Evolutionary conservation across 2,888 invertebrate genomes (phyloP), one percentile per base, ranked within the genome.

Genomic region (Ophion slaviceki): DNA sequence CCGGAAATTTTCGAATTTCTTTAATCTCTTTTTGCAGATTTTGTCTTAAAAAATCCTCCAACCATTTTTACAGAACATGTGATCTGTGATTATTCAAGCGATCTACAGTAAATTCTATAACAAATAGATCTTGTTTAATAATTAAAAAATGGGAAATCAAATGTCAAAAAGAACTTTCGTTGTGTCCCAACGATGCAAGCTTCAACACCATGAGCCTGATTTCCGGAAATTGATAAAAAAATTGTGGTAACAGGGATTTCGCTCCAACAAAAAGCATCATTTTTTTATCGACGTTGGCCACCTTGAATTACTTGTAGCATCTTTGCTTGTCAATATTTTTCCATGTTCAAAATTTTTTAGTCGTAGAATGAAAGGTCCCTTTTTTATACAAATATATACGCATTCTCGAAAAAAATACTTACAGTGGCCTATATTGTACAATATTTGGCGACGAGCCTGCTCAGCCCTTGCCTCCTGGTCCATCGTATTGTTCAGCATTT

Each of bases 401-500:
- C 28, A 20, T 59, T 28, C 71, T 67, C 1, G 32, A 45, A 32
- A 59, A 68, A 76, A 80, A 67, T 94, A 96, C 97, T 96, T 94
- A 97, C 97, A 97, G 94, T 97, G 97, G 91, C 97, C 97, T 92
- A 96, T 95, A 92, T 94, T 95, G 94, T 97, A 97, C 94, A 97
- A 96, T 95, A 97, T 96, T 94, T 97, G 97, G 90, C 97, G 95
- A 82, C 97, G 95, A 81, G 96, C 96, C 93, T 97, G 97, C 93
- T 97, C 97, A 80, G 96, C 96, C 87, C 97, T 95, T 72, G 95
- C 95, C 94, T 98, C 98, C 92, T 98, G 97, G 94, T 98, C 98
- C 95, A 98, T 96, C 92, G 98, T 97, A 91, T 97, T 97, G 95
- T 98, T 98, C 93, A 98, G 96, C 94, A 97, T 96, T 94, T 98